Evolutionary conservation across 2,888 invertebrate species (phyloP).

Genomic region (Andrena minutula): DNA sequence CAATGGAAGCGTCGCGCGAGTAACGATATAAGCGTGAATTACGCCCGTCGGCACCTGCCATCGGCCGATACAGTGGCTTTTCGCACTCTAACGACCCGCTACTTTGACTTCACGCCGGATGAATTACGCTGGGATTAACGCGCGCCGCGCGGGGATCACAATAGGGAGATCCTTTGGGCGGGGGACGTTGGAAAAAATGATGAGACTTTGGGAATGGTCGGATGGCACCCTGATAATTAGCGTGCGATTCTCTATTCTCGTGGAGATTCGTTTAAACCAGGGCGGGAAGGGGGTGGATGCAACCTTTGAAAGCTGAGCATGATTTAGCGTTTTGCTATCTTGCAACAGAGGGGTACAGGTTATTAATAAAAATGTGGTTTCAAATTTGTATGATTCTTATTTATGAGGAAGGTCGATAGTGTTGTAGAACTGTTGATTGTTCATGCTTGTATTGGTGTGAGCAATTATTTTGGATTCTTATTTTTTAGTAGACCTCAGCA

Average conservation of each 20-base stretch:
- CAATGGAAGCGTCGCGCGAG: slow-evolving; percentile 58
- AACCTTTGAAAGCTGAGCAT: no score
- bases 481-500: no score
- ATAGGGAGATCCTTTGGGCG: neutral
- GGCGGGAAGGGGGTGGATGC: no score
- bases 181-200: neutral
- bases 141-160: neutral
- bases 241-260: neutral
- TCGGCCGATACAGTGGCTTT: slow-evolving; percentile 57
- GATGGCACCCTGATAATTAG: neutral
- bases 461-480: no score
- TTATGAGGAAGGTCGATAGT: no score
- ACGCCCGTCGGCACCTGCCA: slow-evolving; percentile 51
- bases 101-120: slow-evolving; percentile 41
- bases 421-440: no score
- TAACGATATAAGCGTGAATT: slow-evolving; percentile 65
- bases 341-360: no score
- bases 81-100: slow-evolving; percentile 49
- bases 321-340: no score
- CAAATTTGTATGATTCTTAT: no score
- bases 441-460: no score
- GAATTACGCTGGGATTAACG: slow-evolving; percentile 36
- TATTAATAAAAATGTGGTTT: no score
- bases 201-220: neutral
- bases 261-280: neutral